phyloP scores from a whole-genome alignment of 1,140 invertebrate species.

The Heliconius hewitsoni region DNA sequence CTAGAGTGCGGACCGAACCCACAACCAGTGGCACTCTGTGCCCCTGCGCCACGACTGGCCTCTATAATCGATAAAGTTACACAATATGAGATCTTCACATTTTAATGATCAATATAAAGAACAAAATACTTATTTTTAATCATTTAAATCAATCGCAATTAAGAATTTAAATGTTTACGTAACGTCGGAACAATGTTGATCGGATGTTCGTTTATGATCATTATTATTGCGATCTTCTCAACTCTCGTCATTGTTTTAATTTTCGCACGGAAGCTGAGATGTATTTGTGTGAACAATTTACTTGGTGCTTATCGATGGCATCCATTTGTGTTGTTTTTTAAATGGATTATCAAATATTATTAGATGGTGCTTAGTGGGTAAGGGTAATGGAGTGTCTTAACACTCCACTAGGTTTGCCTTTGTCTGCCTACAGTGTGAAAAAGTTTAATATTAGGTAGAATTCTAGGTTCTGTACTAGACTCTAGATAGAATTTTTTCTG shows the following conservation, averaged over 20 bases:
- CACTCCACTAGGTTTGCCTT: too few species aligned
- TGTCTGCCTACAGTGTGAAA: too few species aligned
- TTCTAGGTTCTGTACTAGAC: too few species aligned
- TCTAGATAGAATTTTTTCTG: too few species aligned
- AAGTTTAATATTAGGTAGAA: too few species aligned
- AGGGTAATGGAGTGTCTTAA: too few species aligned
- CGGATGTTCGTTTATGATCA: conserved; percentile 21
- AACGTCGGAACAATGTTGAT: conserved; percentile 25
- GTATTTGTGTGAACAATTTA: neutral
- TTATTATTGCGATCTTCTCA: conserved; percentile 23
- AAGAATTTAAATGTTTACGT: conserved; percentile 19
- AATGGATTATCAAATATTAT: too few species aligned
- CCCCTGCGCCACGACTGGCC: neutral
- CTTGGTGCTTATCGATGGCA: neutral
- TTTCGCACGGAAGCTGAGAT: conserved; percentile 16
- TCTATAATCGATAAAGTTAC: too few species aligned
- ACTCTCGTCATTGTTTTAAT: conserved; percentile 26
- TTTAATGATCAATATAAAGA: neutral
- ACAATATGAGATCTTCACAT: neutral
- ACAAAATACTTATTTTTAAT: neutral
- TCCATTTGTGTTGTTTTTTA: neutral
- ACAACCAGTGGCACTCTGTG: neutral
- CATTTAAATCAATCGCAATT: neutral
- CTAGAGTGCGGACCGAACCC: too few species aligned
- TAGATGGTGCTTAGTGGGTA: too few species aligned